Conservation (phyloP, 2,113 vertebrate genomes). For the Oreochromis tanganicae region DNA sequence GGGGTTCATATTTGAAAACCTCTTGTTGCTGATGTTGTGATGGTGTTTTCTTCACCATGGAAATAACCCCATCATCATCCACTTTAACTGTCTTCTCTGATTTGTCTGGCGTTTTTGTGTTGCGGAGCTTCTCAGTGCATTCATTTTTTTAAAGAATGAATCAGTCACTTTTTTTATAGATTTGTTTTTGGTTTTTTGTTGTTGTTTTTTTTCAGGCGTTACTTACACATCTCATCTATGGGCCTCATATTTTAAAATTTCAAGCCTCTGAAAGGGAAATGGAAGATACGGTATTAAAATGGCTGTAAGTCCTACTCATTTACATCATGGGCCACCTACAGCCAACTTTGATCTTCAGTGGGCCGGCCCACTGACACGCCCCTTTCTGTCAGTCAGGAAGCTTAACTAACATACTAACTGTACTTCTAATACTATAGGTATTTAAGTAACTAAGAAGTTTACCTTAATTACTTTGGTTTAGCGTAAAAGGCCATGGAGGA, state of each 20-base stretch:
- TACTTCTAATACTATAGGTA: not conserved
- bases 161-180: not conserved
- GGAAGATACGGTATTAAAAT: not conserved
- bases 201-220: accelerated
- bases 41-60: not conserved
- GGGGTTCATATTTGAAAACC: not conserved
- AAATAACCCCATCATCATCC: not conserved
- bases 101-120: not conserved
- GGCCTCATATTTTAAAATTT: not conserved
- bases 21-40: not conserved
- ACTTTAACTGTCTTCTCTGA: not conserved
- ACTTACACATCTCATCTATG: not conserved
- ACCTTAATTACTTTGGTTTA: not conserved
- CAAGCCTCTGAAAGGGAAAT: not conserved
- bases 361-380: not conserved
- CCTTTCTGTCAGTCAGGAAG: not conserved
- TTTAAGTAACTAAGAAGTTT: not conserved
- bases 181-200: accelerated
- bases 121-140: not conserved
- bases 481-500: not conserved
- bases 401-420: not conserved
- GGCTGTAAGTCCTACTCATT: not conserved
- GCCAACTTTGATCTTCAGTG: not conserved
- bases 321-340: not conserved
- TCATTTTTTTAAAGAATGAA: not conserved